A percentile compares a stretch with the other conserved stretches of the same genome.
Evolutionary conservation across 2,888 invertebrate genomes (phyloP).

Genomic region (Bombylius major): DNA sequence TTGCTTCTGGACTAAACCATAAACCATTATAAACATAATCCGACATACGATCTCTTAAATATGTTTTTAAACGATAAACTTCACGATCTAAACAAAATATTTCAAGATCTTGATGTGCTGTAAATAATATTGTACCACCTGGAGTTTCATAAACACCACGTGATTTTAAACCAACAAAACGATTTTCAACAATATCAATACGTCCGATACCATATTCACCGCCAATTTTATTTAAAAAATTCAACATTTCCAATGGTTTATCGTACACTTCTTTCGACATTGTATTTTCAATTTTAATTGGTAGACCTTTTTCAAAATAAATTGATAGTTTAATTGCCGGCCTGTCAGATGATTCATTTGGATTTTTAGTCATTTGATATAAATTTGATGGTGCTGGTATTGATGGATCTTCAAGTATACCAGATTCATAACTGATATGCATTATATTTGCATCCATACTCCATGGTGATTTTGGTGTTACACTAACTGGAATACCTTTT

Average conservation of each 20-base stretch:
- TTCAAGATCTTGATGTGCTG: slow-evolving; percentile 68
- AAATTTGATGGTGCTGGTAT: slow-evolving; percentile 53
- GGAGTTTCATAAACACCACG: slow-evolving; percentile 75
- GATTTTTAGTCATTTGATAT: slow-evolving; percentile 62
- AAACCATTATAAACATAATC: slow-evolving; percentile 77
- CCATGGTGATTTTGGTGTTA: slow-evolving; percentile 69
- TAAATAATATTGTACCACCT: slow-evolving; percentile 58
- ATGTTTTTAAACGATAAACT: slow-evolving; percentile 57
- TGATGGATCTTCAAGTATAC: slow-evolving; percentile 64
- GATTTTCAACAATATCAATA: slow-evolving; percentile 77
- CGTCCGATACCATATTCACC: slow-evolving; percentile 65
- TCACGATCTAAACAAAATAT: slow-evolving; percentile 66
- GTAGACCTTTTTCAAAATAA: slow-evolving; percentile 50
- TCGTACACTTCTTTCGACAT: slow-evolving; percentile 16
- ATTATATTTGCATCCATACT: slow-evolving; percentile 78
- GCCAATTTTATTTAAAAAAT: slow-evolving; percentile 58
- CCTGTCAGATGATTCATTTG: slow-evolving; percentile 45
- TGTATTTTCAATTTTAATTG: slow-evolving; percentile 22
- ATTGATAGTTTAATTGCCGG: slow-evolving; percentile 48
- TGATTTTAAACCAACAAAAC: slow-evolving; percentile 67
- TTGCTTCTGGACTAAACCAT: slow-evolving; percentile 78
- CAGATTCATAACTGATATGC: slow-evolving; percentile 78
- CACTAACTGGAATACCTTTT: slow-evolving; percentile 63
- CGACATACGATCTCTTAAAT: slow-evolving; percentile 57
- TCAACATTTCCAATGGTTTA: slow-evolving; percentile 49